phyloP scores from a whole-genome alignment of 2,888 invertebrate species.

The Sesia apiformis region DNA sequence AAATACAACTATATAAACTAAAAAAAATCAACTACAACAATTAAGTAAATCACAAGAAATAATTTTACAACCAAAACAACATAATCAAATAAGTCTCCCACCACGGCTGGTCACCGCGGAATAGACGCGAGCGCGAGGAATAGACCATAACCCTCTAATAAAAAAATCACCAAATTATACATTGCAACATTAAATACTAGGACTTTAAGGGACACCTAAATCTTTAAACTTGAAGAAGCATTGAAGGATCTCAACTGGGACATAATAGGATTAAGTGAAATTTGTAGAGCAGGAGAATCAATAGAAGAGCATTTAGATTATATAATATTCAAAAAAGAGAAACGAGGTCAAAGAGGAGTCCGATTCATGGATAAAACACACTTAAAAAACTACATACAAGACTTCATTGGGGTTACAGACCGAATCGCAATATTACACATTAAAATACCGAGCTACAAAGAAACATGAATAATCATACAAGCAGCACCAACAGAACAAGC shows the following conservation, averaged over 20 bases:
- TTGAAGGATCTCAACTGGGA: not conserved
- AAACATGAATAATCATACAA: conserved; percentile 1
- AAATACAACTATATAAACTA: conserved; percentile 3
- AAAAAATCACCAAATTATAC: not conserved
- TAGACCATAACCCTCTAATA: not conserved
- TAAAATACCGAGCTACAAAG: conserved; percentile 1
- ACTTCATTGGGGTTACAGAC: conserved; percentile 1
- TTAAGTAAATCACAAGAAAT: no score
- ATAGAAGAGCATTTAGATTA: not conserved
- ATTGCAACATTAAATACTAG: not conserved
- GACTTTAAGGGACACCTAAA: not conserved
- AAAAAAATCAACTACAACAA: conserved; percentile 3
- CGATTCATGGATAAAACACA: conserved; percentile 4
- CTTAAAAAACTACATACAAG: conserved; percentile 1
- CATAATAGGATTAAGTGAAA: not conserved
- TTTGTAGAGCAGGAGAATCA: not conserved
- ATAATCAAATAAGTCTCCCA: no score
- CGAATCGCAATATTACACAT: not conserved
- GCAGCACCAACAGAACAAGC: conserved; percentile 1
- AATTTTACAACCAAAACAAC: no score
- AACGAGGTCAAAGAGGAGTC: conserved; percentile 2
- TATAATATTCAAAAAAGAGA: conserved; percentile 5
- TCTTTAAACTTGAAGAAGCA: not conserved
- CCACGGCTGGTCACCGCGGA: not conserved
- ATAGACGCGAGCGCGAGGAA: no score